These are phyloP conservation scores for Drepana arcuata DNA, from an alignment of 1,140 invertebrate genomes.

Conservation along the genomic window DNA sequence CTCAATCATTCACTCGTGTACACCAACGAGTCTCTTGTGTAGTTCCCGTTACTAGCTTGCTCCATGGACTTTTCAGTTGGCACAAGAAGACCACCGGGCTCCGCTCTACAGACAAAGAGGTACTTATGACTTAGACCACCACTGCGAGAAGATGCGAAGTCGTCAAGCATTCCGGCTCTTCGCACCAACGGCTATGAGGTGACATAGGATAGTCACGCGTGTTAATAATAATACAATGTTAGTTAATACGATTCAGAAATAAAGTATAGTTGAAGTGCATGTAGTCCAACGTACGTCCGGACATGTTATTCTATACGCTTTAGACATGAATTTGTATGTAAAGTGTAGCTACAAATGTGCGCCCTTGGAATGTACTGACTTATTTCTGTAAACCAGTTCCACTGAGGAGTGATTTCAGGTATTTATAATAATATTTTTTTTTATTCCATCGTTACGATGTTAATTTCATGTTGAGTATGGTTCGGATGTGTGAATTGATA, in stretches of 20 bases:
- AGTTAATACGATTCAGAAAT: constrained; percentile 16
- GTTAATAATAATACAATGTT: constrained; percentile 29
- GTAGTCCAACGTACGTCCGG: constrained; percentile 33
- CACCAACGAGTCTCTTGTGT: not conserved
- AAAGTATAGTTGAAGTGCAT: constrained; percentile 36
- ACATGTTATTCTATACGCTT: constrained; percentile 35
- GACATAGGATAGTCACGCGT: constrained; percentile 51
- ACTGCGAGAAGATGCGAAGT: constrained; percentile 23
- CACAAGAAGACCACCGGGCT: constrained; percentile 28
- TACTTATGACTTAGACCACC: constrained; percentile 56
- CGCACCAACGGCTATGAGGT: constrained; percentile 46
- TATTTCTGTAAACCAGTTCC: constrained; percentile 49
- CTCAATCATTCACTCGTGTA: too few species aligned
- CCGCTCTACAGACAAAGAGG: constrained; percentile 31
- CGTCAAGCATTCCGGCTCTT: constrained; percentile 9
- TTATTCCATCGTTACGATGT: constrained; percentile 36
- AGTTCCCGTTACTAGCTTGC: constrained; percentile 47
- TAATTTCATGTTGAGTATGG: constrained; percentile 31
- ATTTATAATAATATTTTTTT: constrained; percentile 54
- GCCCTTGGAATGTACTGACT: constrained; percentile 42
- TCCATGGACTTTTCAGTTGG: constrained; percentile 68
- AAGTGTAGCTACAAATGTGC: constrained; percentile 46
- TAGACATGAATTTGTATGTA: constrained; percentile 30
- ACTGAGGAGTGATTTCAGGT: constrained; percentile 63
- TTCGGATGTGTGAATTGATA: constrained; percentile 42